Percentiles rank a stretch among this genome's conserved stretches.
These are phyloP conservation scores for Trichomycterus rosablanca DNA, from an alignment of 2,113 vertebrate species.

Conservation along the genomic window DNA sequence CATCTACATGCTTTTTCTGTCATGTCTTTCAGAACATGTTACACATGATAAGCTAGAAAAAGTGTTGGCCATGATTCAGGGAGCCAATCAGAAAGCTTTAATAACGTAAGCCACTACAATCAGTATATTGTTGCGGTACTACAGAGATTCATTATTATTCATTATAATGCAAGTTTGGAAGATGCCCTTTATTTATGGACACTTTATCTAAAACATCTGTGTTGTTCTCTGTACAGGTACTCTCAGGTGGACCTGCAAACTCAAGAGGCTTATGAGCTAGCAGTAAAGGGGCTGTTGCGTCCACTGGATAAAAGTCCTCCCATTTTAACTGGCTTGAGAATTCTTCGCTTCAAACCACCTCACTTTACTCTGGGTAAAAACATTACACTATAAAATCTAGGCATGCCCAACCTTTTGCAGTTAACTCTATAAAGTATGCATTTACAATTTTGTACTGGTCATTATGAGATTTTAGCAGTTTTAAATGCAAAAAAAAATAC, in stretches of 20 bases:
- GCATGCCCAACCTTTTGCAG: too few relatives aligned
- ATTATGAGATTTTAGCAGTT: too few relatives aligned
- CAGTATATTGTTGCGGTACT: not conserved
- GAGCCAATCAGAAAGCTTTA: conserved; percentile 85
- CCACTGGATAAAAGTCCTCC: conserved; percentile 81
- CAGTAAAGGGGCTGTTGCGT: conserved; percentile 76
- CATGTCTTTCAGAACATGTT: conserved; percentile 75
- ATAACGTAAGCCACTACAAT: conserved; percentile 68
- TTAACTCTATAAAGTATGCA: too few relatives aligned
- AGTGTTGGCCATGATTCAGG: conserved; percentile 84
- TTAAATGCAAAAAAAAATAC: too few relatives aligned
- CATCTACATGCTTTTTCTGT: conserved; percentile 13
- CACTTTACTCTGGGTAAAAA: conserved; percentile 83
- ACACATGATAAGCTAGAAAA: conserved; percentile 83
- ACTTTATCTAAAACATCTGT: too few relatives aligned
- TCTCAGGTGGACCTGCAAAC: conserved; percentile 80
- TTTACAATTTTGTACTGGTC: too few relatives aligned
- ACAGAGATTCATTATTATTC: not conserved
- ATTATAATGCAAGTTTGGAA: not conserved
- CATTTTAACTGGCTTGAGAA: conserved; percentile 77
- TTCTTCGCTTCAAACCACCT: conserved; percentile 75
- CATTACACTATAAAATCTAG: not conserved
- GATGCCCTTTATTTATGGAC: not conserved
- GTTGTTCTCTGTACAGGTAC: conserved; percentile 62
- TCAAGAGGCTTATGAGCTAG: conserved; percentile 91